Conservation (phyloP, 2,797 vertebrate species). For the Podarcis lilfordi region DNA sequence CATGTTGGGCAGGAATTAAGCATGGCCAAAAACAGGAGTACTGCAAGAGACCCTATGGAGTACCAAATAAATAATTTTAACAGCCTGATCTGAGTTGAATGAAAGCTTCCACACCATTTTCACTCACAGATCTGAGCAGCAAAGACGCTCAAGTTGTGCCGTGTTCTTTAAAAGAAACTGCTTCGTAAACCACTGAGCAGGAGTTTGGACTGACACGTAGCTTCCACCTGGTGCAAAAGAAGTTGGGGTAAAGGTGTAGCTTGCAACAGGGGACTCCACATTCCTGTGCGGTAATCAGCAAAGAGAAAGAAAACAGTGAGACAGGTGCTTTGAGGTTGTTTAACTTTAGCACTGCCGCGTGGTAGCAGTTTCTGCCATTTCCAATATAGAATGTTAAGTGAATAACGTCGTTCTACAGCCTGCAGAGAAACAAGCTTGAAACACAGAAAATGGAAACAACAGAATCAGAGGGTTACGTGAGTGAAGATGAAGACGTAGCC, state of each 20-base stretch:
- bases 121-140: not conserved
- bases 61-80: not conserved
- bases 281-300: not conserved
- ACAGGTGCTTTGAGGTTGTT: not conserved
- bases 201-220: not conserved
- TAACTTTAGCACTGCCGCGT: not conserved
- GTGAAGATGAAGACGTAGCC: constrained; percentile 78
- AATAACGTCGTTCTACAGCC: constrained; percentile 44
- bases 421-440: constrained; percentile 46
- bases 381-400: not conserved
- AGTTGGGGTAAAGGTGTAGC: not conserved
- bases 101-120: not conserved
- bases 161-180: not conserved
- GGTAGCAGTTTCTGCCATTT: not conserved
- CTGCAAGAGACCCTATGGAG: not conserved
- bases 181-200: not conserved
- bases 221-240: not conserved
- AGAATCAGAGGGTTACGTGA: constrained; percentile 80
- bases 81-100: not conserved
- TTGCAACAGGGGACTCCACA: not conserved
- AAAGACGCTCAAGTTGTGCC: not conserved
- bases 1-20: not conserved
- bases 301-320: not conserved
- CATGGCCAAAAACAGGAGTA: not conserved
- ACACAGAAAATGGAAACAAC: constrained; percentile 69